Conservation (phyloP, 1,140 invertebrate genomes). For the Drosophila orosa region DNA sequence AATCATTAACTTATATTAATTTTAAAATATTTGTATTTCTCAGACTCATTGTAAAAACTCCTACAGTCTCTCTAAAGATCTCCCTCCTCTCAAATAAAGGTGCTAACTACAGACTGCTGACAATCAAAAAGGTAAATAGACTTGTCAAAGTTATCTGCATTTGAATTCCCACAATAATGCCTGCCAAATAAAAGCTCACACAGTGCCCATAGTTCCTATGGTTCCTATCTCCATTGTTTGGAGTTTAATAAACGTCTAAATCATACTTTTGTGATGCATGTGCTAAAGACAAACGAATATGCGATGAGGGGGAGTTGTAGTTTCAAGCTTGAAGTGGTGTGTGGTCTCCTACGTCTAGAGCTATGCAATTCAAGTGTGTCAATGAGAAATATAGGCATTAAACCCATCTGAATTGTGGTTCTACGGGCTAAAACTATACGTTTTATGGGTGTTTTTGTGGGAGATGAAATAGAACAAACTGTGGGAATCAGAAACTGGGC, state of each 20-base stretch:
- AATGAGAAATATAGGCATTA: constrained; percentile 16
- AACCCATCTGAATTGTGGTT: constrained; percentile 7
- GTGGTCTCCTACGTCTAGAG: constrained; percentile 19
- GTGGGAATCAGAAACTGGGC: constrained; percentile 3
- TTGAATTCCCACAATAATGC: constrained; percentile 68
- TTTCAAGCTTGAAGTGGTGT: constrained; percentile 24
- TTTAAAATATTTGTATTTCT: not conserved
- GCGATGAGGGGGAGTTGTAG: constrained; percentile 24
- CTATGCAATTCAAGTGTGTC: constrained; percentile 35
- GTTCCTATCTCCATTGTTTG: constrained; percentile 54
- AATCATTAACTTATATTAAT: not conserved
- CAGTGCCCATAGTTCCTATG: constrained; percentile 1
- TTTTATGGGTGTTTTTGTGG: constrained; percentile 36
- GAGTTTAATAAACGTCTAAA: constrained; percentile 77
- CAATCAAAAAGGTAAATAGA: constrained; percentile 62
- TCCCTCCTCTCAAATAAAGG: constrained; percentile 27
- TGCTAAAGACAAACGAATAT: constrained; percentile 79
- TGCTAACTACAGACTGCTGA: constrained; percentile 60
- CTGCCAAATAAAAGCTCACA: constrained; percentile 45
- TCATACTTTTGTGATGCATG: constrained; percentile 78
- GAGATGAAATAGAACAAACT: constrained; percentile 23
- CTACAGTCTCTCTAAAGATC: not conserved
- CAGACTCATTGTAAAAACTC: not conserved
- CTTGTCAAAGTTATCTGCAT: constrained; percentile 67
- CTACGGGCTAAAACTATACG: not conserved